Evolutionary conservation across 2,797 vertebrate species (phyloP), one percentile per base, ranked within the genome.

Genomic region (Glossophaga mutica): DNA sequence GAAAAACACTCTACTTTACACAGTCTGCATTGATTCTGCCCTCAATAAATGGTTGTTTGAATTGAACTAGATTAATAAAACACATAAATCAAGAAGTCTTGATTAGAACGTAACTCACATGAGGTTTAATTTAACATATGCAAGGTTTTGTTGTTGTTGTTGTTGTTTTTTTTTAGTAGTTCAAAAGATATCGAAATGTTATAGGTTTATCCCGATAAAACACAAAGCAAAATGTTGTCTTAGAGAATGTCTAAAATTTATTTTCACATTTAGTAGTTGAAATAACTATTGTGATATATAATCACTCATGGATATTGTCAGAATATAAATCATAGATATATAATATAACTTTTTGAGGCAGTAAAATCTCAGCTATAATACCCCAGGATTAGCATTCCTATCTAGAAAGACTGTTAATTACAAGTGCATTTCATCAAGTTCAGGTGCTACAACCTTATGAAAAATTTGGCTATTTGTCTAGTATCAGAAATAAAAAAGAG

Each of bases 31-130:
- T 65, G 74, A 89, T 87, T 96, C 32, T 52, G 6, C 65, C 32
- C 32, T 46, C 44, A 91, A 21, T 87, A 89, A 70, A 48, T 81
- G 22, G 3, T 50, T 87, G 86, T 89, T 89, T 94, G 44, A 89
- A 78, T 48, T 86, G 59, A 88, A 55, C 14, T 65, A 83, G 6
- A 76, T 88, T 94, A 91, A 74, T 96, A 95, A 90, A 26, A 90
- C 6, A 68, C 34, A 65, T 74, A 93, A 77, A 50, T 78, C 9
- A 57, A 78, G 39, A 91, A 32, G 14, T 0, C 4, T 87, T 89
- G 21, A 57, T 94, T 90, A 92, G 94, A 83, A 87, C 34, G 6
- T 42, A 89, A 91, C 5, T 86, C 39, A 82, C 1, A 50, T 57
- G 81, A 92, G n/a, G 10, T 4, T 76, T 67, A 67, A 59, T 29